These are phyloP conservation scores for Rhagonycha fulva DNA, from an alignment of 2,888 invertebrate genomes.

Conservation along the genomic window DNA sequence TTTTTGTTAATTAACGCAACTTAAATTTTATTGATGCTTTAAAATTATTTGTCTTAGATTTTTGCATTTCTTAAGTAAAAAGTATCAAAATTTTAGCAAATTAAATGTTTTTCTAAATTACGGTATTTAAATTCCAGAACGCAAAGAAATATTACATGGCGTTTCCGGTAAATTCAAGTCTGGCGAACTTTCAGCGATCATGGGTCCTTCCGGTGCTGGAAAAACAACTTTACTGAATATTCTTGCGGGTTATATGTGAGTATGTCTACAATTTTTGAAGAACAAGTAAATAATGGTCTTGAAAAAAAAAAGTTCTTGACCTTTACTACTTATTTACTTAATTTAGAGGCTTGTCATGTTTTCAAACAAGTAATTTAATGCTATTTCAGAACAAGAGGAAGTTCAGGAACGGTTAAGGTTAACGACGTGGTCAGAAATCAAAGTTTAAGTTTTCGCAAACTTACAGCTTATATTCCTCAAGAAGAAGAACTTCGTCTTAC, in stretches of 20 bases:
- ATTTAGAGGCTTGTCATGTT: background rate
- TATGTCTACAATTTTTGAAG: background rate
- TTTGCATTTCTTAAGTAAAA: background rate
- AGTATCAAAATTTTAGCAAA: too few species aligned
- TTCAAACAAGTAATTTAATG: background rate
- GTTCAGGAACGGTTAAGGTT: constrained; percentile 46
- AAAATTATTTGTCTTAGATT: background rate
- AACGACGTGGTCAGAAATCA: constrained; percentile 65
- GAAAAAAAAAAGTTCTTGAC: background rate
- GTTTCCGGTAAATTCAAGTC: constrained; percentile 83
- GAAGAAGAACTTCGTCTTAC: constrained; percentile 73
- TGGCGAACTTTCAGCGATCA: constrained; percentile 86
- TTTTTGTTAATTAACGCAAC: background rate
- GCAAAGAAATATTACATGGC: constrained; percentile 83
- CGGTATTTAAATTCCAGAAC: constrained; percentile 59
- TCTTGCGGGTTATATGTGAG: constrained; percentile 81
- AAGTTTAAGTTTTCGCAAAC: constrained; percentile 80
- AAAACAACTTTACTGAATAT: constrained; percentile 91
- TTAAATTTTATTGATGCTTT: background rate
- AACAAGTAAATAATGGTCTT: background rate
- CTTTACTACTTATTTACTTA: constrained; percentile 1
- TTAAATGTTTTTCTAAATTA: background rate
- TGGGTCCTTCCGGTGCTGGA: constrained; percentile 96
- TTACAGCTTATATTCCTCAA: constrained; percentile 83
- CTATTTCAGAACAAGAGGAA: constrained; percentile 49